Conservation (phyloP, 2,113 vertebrate genomes). For the Tautogolabrus adspersus region DNA sequence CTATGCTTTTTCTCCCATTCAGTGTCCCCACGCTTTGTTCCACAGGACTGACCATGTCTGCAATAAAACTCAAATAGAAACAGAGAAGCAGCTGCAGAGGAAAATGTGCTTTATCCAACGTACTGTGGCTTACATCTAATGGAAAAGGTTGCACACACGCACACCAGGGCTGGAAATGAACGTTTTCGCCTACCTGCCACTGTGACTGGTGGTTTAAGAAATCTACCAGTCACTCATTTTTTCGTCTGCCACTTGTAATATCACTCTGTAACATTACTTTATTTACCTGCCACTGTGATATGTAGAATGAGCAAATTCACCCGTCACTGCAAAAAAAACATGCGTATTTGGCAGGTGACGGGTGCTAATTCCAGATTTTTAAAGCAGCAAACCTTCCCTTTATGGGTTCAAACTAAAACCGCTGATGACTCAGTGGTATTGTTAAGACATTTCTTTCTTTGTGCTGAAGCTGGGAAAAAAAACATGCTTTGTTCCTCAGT, state of each 20-base stretch:
- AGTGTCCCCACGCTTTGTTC: slow-evolving; percentile 15
- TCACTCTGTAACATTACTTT: too few relatives aligned
- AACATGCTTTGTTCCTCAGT: slow-evolving; percentile 5
- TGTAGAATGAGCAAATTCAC: too few relatives aligned
- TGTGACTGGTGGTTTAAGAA: too few relatives aligned
- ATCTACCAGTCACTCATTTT: too few relatives aligned
- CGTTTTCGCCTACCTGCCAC: too few relatives aligned
- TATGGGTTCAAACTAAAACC: not conserved
- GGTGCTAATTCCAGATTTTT: too few relatives aligned
- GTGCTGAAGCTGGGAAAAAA: not conserved
- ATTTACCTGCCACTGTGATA: too few relatives aligned
- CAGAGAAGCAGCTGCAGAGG: slow-evolving; percentile 3
- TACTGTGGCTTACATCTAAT: slow-evolving; percentile 4
- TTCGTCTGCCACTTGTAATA: too few relatives aligned
- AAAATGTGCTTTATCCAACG: slow-evolving; percentile 16
- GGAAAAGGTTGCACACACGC: slow-evolving; percentile 41
- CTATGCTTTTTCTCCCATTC: slow-evolving; percentile 32
- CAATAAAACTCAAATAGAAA: slow-evolving; percentile 19
- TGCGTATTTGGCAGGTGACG: too few relatives aligned
- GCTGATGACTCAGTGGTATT: not conserved
- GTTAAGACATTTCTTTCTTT: not conserved
- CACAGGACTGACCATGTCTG: slow-evolving; percentile 16
- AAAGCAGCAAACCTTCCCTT: not conserved
- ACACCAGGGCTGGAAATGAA: not conserved
- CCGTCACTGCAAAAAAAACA: too few relatives aligned